Evolutionary conservation across 2,113 vertebrate genomes (phyloP).

Genomic region (Chrysemys picta): DNA sequence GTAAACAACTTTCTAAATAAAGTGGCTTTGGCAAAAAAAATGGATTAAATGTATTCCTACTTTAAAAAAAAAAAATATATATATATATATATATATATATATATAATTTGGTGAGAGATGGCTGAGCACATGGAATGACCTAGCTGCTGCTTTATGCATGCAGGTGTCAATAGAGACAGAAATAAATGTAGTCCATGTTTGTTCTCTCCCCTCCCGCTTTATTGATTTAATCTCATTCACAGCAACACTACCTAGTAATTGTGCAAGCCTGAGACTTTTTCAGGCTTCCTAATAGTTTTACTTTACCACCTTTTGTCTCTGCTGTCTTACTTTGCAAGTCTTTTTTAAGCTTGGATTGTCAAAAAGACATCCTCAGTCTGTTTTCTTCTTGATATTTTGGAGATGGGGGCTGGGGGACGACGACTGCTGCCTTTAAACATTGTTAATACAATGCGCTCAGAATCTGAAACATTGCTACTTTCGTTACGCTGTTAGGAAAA

Average conservation of each 20-base stretch:
- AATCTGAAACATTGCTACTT: neutral
- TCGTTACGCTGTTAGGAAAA: neutral
- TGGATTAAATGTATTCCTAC: slow-evolving; percentile 70
- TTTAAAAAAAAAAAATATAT: too few relatives aligned
- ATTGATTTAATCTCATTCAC: slow-evolving; percentile 63
- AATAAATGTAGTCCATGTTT: slow-evolving; percentile 35
- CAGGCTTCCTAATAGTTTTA: slow-evolving; percentile 5
- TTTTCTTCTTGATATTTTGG: neutral
- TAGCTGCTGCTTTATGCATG: neutral
- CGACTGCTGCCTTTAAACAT: neutral
- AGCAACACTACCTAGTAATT: slow-evolving; percentile 21
- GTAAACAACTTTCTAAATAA: slow-evolving; percentile 86
- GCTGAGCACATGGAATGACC: slow-evolving; percentile 40
- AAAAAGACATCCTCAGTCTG: neutral
- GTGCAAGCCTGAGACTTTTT: slow-evolving; percentile 28
- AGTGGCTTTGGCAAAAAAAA: slow-evolving; percentile 77
- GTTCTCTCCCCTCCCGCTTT: neutral
- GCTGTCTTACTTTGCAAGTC: neutral
- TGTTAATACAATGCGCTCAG: neutral
- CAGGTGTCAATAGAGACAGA: neutral
- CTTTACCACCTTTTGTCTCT: slow-evolving; percentile 26
- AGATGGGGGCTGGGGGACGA: neutral
- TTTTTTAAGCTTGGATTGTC: slow-evolving; percentile 22
- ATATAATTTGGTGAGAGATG: slow-evolving; percentile 21
- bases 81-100: neutral